phyloP scores from a whole-genome alignment of 2,888 invertebrate species.

The Cordilura impudica region DNA sequence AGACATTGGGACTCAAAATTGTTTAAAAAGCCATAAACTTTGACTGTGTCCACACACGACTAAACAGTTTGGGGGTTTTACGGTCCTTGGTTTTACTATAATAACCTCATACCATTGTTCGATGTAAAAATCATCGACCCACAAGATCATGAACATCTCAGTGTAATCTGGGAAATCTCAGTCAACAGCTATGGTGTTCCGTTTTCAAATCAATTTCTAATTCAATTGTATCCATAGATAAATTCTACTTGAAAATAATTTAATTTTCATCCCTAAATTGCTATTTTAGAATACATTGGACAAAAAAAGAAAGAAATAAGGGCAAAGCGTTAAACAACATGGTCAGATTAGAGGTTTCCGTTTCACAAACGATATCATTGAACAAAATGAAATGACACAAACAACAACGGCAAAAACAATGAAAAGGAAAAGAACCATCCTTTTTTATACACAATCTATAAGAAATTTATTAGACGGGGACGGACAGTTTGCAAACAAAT shows the following conservation, averaged over 20 bases:
- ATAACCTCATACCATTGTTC: no score
- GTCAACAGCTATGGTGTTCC: no score
- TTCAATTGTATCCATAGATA: neutral
- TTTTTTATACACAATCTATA: constrained; percentile 15
- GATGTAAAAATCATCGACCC: no score
- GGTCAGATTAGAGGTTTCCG: constrained; percentile 75
- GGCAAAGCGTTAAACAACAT: constrained; percentile 65
- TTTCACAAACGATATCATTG: constrained; percentile 73
- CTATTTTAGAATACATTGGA: constrained; percentile 61
- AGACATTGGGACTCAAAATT: no score
- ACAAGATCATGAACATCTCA: no score
- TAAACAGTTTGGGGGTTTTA: no score
- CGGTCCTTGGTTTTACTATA: no score
- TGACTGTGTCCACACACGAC: no score
- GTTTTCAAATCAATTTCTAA: constrained; percentile 4
- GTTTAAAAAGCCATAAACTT: no score
- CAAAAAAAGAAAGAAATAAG: constrained; percentile 24
- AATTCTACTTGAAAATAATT: constrained; percentile 55
- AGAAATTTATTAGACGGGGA: constrained; percentile 51
- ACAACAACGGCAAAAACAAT: constrained; percentile 15
- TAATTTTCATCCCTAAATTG: constrained; percentile 68
- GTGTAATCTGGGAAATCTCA: no score
- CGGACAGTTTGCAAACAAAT: constrained; percentile 66
- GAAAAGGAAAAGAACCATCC: constrained; percentile 46
- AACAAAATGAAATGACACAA: constrained; percentile 73